A percentile compares a stretch with the other conserved stretches of the same genome.
Evolutionary conservation across 2,113 vertebrate genomes (phyloP).

Genomic region (Menidia beryllina): DNA sequence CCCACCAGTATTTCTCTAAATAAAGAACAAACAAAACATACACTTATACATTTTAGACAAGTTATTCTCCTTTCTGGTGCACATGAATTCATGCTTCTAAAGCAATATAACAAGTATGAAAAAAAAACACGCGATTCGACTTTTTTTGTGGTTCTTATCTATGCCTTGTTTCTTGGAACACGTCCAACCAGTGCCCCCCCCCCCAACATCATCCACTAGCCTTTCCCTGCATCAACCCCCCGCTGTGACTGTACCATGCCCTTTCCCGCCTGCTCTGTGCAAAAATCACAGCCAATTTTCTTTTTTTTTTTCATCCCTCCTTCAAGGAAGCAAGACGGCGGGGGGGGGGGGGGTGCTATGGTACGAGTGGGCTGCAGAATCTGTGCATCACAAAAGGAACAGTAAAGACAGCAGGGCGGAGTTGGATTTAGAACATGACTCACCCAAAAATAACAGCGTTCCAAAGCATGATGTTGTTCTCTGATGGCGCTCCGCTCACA

Average conservation of each 20-base stretch:
- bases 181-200: no score
- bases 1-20: neutral
- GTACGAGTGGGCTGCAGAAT: conserved; percentile 8
- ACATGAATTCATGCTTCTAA: neutral
- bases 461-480: conserved; percentile 99
- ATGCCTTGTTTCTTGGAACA: neutral
- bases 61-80: conserved; percentile 1
- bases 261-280: conserved; percentile 24
- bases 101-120: neutral
- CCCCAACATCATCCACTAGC: neutral
- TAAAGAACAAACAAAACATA: no score
- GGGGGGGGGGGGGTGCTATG: neutral
- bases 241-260: conserved; percentile 13
- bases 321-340: conserved; percentile 6
- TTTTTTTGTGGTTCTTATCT: neutral
- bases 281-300: conserved; percentile 17
- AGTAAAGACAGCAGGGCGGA: conserved; percentile 33
- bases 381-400: conserved; percentile 32
- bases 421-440: conserved; percentile 72
- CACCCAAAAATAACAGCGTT: conserved; percentile 99
- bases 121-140: neutral
- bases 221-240: conserved; percentile 1
- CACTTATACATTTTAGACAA: conserved; percentile 1
- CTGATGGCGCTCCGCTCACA: conserved; percentile 97
- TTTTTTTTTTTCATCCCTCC: neutral